Base-by-base conservation (phyloP, 1,140 invertebrate genomes). In the Thereuonema tuberculata region DNA sequence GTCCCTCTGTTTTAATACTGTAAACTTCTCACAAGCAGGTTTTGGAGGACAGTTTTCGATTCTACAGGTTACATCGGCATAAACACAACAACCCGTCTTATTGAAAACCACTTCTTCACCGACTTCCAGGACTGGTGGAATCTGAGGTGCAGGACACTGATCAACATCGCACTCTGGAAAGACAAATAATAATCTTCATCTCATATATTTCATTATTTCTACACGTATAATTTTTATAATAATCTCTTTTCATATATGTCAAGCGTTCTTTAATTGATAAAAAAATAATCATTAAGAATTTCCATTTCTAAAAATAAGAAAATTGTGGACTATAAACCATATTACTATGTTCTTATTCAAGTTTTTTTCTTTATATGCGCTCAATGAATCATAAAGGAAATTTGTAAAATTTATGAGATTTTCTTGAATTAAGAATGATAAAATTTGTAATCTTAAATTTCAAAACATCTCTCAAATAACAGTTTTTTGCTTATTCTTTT, bases 1-100 rank as follows among this genome's bases (percentile, higher is more conserved):
- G n/a, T n/a, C n/a, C n/a, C n/a, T n/a, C n/a, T n/a, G n/a, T n/a
- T n/a, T n/a, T n/a, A n/a, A n/a, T n/a, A n/a, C n/a, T n/a, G n/a
- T n/a, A n/a, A n/a, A n/a, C n/a, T n/a, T n/a, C n/a, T n/a, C n/a
- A 64, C 87, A 90, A 14, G 65, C 65, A 14, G 66, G 63, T 1
- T 77, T 71, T 1, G 72, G 31, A 2, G 82, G 84, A 68, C 86
- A 88, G 1, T 69, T 75, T 26, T 80, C 76, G 3, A 72, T 70
- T 24, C 78, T 74, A 61, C 87, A 90, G 1, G 81, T 65, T 28
- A 77, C 71, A 31, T 76, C 70, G 1, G 77, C 71, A 23, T 73
- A 74, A 0, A 83, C 81, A 67, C 87, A 89, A 68, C 87, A 89
- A 1, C 84, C 84, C 29, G 75, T 75, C 21, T 70, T 71, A 66